Evolutionary conservation across 1,140 invertebrate species (phyloP).

Genomic region (Cyclina sinensis): DNA sequence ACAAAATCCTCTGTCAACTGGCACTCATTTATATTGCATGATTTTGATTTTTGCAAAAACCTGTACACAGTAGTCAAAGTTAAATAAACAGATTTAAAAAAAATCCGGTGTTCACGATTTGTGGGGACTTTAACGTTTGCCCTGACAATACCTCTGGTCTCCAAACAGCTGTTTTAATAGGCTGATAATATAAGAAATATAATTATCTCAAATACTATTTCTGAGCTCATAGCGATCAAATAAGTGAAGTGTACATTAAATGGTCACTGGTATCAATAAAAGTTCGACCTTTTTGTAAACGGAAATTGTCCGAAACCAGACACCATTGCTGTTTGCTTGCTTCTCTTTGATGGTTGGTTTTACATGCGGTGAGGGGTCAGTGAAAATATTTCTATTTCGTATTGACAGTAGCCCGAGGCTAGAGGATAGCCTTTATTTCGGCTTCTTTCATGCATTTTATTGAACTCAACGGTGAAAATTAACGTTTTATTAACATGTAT

Average conservation of each 20-base stretch:
- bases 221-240: not conserved
- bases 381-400: conserved; percentile 33
- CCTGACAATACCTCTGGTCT: too few relatives aligned
- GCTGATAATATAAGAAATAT: too few relatives aligned
- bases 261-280: conserved; percentile 44
- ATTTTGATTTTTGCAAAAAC: too few relatives aligned
- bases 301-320: conserved; percentile 64
- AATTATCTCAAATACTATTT: too few relatives aligned
- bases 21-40: too few relatives aligned
- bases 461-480: conserved; percentile 35
- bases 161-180: too few relatives aligned
- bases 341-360: conserved; percentile 57
- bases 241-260: conserved; percentile 13
- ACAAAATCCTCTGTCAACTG: too few relatives aligned
- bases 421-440: conserved; percentile 23
- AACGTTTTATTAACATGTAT: conserved; percentile 56
- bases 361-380: conserved; percentile 57
- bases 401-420: conserved; percentile 34
- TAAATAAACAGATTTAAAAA: too few relatives aligned
- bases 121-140: too few relatives aligned
- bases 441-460: conserved; percentile 19
- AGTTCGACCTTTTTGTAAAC: conserved; percentile 46
- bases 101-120: too few relatives aligned
- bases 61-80: too few relatives aligned
- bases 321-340: conserved; percentile 13